These are phyloP conservation scores for Muscicapa comitata DNA, from an alignment of 2,797 vertebrate genomes.

Conservation along the genomic window DNA sequence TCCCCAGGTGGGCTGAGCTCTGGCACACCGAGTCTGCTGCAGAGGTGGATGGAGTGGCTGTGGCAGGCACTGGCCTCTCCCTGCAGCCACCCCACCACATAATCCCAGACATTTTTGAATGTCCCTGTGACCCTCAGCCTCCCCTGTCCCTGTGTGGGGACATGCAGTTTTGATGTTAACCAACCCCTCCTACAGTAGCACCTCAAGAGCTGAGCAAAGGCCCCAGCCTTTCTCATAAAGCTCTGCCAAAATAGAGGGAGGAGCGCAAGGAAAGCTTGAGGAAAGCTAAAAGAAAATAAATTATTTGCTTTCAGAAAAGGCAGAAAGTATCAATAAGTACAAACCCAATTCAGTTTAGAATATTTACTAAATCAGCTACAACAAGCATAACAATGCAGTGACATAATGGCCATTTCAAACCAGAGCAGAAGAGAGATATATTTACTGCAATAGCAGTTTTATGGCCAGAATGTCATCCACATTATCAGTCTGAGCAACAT, in stretches of 20 bases:
- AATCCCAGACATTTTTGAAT: neutral
- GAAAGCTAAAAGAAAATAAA: neutral
- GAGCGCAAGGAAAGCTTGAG: neutral
- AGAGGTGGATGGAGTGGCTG: neutral
- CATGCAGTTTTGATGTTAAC: accelerated
- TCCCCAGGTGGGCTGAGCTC: neutral
- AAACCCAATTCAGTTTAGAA: neutral
- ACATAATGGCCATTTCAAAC: neutral
- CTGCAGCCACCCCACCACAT: neutral
- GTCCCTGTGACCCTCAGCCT: neutral
- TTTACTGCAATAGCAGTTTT: neutral
- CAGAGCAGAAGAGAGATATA: neutral
- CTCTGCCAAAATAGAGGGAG: neutral
- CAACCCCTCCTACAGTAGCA: neutral
- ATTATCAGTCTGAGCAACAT: neutral
- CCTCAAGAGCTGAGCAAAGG: neutral
- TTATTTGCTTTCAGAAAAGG: neutral
- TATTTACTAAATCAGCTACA: neutral
- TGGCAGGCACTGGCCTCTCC: neutral
- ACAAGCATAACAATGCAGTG: neutral
- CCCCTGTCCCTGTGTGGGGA: neutral
- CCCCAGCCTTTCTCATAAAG: neutral
- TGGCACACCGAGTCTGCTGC: accelerated
- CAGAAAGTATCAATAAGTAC: neutral
- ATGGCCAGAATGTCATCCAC: neutral